These are phyloP conservation scores for Dicrurus megarhynchus DNA, from an alignment of 2,113 vertebrate genomes.

Conservation along the genomic window DNA sequence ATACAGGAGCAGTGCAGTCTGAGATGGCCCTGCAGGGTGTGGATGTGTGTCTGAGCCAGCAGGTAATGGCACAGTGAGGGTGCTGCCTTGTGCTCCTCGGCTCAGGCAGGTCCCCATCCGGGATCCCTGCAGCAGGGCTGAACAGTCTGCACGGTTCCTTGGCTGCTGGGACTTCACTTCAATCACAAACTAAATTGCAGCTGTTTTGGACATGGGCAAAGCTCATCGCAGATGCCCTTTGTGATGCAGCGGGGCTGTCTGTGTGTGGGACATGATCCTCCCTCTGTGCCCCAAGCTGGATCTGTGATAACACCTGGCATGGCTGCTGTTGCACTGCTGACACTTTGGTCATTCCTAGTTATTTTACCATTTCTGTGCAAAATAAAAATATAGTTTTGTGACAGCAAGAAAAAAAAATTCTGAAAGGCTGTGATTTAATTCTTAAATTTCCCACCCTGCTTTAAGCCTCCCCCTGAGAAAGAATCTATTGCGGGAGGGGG, in stretches of 20 bases:
- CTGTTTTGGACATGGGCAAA: not conserved
- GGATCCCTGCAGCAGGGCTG: not conserved
- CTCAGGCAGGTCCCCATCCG: not conserved
- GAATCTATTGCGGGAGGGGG: not conserved
- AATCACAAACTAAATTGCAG: not conserved
- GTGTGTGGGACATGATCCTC: fast-evolving
- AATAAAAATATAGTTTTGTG: not conserved
- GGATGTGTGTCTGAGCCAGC: not conserved
- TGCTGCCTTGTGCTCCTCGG: not conserved
- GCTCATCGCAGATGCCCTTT: not conserved
- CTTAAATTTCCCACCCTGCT: not conserved
- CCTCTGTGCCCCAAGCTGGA: not conserved
- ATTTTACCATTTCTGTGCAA: not conserved
- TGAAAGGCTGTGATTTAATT: not conserved
- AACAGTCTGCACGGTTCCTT: not conserved
- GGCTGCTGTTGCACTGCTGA: not conserved
- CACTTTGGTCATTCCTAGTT: not conserved
- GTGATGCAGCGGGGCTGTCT: not conserved
- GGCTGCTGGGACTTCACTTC: not conserved
- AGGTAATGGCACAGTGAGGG: not conserved
- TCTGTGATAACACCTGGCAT: not conserved
- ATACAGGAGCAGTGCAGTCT: not conserved
- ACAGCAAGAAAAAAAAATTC: not conserved
- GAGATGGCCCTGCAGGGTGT: not conserved
- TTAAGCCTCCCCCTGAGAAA: not conserved